phyloP scores from a whole-genome alignment of 2,797 vertebrate species.

The Loris lydekkerianus region DNA sequence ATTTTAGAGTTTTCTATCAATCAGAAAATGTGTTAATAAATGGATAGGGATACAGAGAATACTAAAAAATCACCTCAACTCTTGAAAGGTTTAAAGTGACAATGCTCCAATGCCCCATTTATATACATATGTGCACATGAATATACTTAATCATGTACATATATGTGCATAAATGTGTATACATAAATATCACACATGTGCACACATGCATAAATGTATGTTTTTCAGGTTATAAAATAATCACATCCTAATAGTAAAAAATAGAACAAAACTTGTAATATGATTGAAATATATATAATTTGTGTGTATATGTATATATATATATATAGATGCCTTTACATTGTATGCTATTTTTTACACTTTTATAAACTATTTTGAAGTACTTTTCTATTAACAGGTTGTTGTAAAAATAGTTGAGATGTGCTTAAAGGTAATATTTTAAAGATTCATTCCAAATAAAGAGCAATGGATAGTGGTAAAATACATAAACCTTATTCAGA shows the following conservation, averaged over 20 bases:
- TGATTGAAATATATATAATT: not conserved
- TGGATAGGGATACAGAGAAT: not conserved
- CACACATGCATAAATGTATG: not conserved
- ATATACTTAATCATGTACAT: not conserved
- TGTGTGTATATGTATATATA: not conserved
- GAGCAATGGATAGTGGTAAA: not conserved
- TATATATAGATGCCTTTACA: not conserved
- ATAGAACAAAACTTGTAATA: not conserved
- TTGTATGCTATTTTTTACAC: not conserved
- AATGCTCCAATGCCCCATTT: not conserved
- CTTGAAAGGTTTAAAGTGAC: not conserved
- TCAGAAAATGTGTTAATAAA: not conserved
- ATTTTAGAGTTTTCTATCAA: slow-evolving; percentile 3
- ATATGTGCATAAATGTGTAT: not conserved
- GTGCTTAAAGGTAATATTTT: not conserved
- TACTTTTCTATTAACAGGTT: not conserved
- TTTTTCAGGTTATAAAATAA: not conserved
- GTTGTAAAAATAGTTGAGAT: not conserved
- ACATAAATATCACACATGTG: not conserved
- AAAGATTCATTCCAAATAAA: not conserved
- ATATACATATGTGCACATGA: not conserved
- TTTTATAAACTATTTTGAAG: not conserved
- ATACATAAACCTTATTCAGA: not conserved
- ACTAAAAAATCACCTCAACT: not conserved
- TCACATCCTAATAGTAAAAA: not conserved